Base-by-base conservation (phyloP, 2,113 vertebrate species). In the Meleagris gallopavo region DNA sequence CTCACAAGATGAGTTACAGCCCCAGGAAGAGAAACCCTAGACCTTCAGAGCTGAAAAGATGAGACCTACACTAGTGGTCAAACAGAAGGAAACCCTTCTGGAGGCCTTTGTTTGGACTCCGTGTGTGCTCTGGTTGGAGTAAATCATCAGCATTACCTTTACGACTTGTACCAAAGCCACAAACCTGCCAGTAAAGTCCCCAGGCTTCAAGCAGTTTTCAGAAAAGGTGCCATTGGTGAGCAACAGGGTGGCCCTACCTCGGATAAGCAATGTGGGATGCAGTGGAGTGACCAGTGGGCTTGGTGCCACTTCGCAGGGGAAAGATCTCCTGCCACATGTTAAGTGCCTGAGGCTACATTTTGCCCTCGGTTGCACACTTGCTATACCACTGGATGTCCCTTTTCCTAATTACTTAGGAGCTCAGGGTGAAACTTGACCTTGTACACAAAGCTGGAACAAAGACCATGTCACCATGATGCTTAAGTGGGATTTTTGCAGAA, bases 401-500 rank as follows among this genome's bases (percentile, higher is more conserved):
- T 66, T 73, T 78, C n/a, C 13, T n/a, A 77, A 60, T 54, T 83
- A 46, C 32, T 89, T 65, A 78, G 76, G 38, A 95, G 78, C 61
- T 65, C 62, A 2, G 55, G 40, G 45, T 87, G 71, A 91, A 91
- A 92, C 89, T 38, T 83, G 89, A 90, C 74, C 91, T 91, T 55
- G 71, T 40, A 87, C 71, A 91, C 92, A 92, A 66, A 79, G 57
- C 73, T 89, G 73, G 76, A 88, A 86, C 72, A 91, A 94, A 89
- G 87, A 93, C 69, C 88, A 43, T 75, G 73, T 90, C 90, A 88
- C 61, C 80, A 24, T 22, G 75, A 93, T 88, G 85, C 87, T 90
- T 93, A 95, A 91, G 72, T 86, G 79, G 52, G 83, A 88, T 88
- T 88, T 94, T 88, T 90, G 69, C 75, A 95, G 67, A 67, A 85